These are phyloP conservation scores for Squalus acanthias DNA, from an alignment of 2,797 vertebrate genomes.

Conservation along the genomic window DNA sequence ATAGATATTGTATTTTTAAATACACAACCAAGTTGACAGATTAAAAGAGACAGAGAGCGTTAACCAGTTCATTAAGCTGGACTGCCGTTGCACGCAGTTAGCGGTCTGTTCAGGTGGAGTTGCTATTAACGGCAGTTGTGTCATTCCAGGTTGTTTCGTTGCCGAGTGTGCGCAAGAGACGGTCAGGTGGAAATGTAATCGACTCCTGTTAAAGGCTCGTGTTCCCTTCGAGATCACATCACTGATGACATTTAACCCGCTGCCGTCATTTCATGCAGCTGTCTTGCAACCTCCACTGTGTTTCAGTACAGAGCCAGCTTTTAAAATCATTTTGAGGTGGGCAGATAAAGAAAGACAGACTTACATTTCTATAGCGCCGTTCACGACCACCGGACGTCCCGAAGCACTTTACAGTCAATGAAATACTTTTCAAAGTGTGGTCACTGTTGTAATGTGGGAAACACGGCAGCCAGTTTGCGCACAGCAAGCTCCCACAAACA, in stretches of 20 bases:
- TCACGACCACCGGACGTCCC: no score
- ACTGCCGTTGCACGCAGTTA: no score
- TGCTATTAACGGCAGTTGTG: neutral
- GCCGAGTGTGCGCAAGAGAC: neutral
- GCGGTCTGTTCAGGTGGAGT: neutral
- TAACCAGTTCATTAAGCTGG: neutral
- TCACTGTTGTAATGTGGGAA: no score
- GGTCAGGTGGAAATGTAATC: neutral
- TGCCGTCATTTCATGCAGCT: neutral
- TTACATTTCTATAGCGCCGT: no score
- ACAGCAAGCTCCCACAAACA: no score
- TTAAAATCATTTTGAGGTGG: neutral
- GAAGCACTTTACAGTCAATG: no score
- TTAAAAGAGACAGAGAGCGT: neutral
- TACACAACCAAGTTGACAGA: neutral
- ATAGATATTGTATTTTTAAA: neutral
- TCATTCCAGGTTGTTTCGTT: neutral
- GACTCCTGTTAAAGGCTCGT: neutral
- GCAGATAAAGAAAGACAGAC: neutral
- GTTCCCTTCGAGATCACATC: neutral
- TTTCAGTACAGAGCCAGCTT: neutral
- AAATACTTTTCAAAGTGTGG: no score
- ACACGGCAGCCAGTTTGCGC: no score
- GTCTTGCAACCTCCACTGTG: neutral
- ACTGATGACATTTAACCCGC: neutral